Conservation (phyloP, 2,888 invertebrate species). For the Acanthosoma haemorrhoidale region DNA sequence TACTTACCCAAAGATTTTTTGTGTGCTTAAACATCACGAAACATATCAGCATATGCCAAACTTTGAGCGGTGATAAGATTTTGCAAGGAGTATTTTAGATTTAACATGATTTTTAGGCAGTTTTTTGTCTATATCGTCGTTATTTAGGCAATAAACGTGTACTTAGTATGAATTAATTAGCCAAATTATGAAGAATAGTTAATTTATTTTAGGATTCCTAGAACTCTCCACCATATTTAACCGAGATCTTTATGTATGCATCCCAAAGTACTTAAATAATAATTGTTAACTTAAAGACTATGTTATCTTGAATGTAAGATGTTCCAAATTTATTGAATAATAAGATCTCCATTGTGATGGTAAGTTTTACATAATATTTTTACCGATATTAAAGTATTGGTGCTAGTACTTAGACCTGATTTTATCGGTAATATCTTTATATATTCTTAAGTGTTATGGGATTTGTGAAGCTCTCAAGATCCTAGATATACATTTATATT, state of each 20-base stretch:
- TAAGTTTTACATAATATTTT: background rate
- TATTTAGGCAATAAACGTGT: background rate
- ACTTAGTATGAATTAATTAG: background rate
- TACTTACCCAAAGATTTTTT: too few species aligned
- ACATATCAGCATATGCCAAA: too few species aligned
- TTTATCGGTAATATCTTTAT: background rate
- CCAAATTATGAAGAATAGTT: background rate
- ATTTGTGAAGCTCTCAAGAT: background rate
- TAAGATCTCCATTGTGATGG: background rate
- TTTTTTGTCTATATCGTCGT: too few species aligned
- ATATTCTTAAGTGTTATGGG: background rate
- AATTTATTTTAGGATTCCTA: conserved; percentile 14
- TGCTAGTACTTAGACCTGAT: background rate
- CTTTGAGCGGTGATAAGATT: too few species aligned
- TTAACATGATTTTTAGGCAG: too few species aligned
- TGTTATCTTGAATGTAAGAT: background rate
- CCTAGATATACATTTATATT: background rate
- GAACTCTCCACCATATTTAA: too few species aligned
- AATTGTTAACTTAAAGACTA: background rate
- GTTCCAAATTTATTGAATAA: too few species aligned
- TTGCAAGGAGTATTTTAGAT: too few species aligned
- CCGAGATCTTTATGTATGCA: too few species aligned
- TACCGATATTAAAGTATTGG: background rate
- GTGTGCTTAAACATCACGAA: too few species aligned
- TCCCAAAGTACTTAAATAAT: too few species aligned